Conservation (phyloP, 2,888 invertebrate genomes). For the Arenicola marina region DNA sequence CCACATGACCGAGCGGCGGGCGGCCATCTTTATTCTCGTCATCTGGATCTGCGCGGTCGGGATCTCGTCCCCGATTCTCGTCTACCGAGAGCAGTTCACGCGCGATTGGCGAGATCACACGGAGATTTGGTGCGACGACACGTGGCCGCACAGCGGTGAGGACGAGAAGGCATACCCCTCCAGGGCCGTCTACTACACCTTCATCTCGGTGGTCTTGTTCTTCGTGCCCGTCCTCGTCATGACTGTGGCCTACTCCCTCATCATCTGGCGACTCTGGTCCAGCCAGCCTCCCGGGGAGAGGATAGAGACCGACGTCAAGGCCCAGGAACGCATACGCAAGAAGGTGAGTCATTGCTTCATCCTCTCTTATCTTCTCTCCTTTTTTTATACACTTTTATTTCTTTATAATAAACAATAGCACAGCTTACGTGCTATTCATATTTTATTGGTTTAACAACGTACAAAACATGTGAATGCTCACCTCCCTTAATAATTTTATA, state of each 20-base stretch:
- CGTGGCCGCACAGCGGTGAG: constrained; percentile 40
- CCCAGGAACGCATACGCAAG: constrained; percentile 52
- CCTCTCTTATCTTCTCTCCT: no score
- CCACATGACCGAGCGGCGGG: constrained; percentile 69
- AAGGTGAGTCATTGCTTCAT: constrained; percentile 43
- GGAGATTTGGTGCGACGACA: constrained; percentile 77
- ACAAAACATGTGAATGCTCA: neutral
- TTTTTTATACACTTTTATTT: no score
- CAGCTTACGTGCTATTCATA: no score
- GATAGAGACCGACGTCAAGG: constrained; percentile 44
- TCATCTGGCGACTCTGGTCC: constrained; percentile 70
- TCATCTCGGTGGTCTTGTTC: constrained; percentile 74
- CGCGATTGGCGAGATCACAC: constrained; percentile 76
- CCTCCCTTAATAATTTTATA: neutral
- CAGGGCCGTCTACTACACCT: constrained; percentile 77
- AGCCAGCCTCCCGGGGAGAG: constrained; percentile 59
- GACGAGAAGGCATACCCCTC: constrained; percentile 61
- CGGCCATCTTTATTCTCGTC: constrained; percentile 69
- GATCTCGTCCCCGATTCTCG: constrained; percentile 58
- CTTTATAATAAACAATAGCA: no score
- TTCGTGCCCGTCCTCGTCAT: constrained; percentile 79
- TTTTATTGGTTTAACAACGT: no score
- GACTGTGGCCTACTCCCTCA: constrained; percentile 69
- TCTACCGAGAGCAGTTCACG: constrained; percentile 64
- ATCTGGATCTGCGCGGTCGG: constrained; percentile 75